Evolutionary conservation across 2,797 vertebrate genomes (phyloP), one percentile per base, ranked within the genome.

Genomic region (Channallabes apus): DNA sequence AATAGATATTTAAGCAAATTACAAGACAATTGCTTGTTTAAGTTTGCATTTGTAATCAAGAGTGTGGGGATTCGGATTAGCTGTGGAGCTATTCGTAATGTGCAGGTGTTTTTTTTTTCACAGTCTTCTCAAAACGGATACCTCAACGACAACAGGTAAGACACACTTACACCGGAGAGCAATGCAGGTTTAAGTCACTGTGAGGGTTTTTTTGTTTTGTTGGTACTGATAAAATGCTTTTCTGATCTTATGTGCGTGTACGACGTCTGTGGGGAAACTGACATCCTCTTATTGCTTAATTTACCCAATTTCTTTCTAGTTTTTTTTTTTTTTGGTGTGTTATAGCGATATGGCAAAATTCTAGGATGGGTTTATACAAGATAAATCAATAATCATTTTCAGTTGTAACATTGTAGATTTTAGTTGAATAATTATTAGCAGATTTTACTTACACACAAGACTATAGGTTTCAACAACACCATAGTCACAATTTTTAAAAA

Each of bases 121-220:
- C 94, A 96, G 95, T 95, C 95, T 65, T 96, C 95, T 91, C 98
- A 99, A 92, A 99, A 99, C 3, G 98, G 98, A 94, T 99, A 96
- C 95, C 96, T 99, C 94, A 96, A 95, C 12, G 98, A 99, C 92
- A 96, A 96, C 97, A 97, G 98, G 98, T 99, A 94, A 98, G 97
- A 92, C 83, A 20, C 89, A 88, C 27, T 73, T 35, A 90, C 67
- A 86, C 82, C 14, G 69, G 86, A 61, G 59, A 87, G 82, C 77
- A 75, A 12, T 0, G 51, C 82, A 54, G 77, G 77, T 76, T 81
- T 80, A 58, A 80, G 61, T 84, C 77, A 65, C 1, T 72, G n/a
- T n/a, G n/a, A 35, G 29, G 51, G 29, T 83, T 82, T 46, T 46
- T 46, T 46, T 11, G 11, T 46, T 41, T 41, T 41, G 0, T 41